These are phyloP conservation scores for Gymnothorax javanicus DNA, from an alignment of 2,797 vertebrate genomes.

Conservation along the genomic window DNA sequence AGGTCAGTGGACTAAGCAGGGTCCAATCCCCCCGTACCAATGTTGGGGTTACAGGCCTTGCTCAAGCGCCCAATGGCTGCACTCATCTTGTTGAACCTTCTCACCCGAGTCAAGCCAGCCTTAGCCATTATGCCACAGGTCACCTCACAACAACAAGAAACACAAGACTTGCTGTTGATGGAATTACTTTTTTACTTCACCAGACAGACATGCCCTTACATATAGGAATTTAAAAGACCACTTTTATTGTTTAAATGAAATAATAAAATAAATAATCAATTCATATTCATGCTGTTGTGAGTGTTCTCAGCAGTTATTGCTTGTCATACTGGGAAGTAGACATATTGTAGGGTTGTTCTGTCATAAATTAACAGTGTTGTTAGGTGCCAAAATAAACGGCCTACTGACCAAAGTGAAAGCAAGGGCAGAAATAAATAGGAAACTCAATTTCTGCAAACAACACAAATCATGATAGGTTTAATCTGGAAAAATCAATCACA, in stretches of 20 bases:
- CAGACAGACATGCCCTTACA: background rate
- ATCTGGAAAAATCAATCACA: too few relatives aligned
- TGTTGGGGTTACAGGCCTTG: too few relatives aligned
- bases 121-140: too few relatives aligned
- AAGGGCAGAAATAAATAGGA: background rate
- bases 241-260: background rate
- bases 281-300: background rate
- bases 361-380: background rate
- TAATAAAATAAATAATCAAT: constrained; percentile 1
- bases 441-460: too few relatives aligned
- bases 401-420: background rate
- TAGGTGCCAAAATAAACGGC: background rate
- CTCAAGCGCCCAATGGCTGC: too few relatives aligned
- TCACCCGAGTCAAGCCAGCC: too few relatives aligned
- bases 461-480: too few relatives aligned
- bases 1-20: too few relatives aligned
- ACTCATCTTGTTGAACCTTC: too few relatives aligned
- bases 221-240: background rate
- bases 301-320: background rate
- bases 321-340: background rate
- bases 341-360: background rate
- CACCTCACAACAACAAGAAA: too few relatives aligned
- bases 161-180: too few relatives aligned
- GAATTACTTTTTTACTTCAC: background rate
- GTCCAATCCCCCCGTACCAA: too few relatives aligned